These are phyloP conservation scores for Pristionchus arcanus DNA, from an alignment of 2,888 invertebrate genomes.

Conservation along the genomic window DNA sequence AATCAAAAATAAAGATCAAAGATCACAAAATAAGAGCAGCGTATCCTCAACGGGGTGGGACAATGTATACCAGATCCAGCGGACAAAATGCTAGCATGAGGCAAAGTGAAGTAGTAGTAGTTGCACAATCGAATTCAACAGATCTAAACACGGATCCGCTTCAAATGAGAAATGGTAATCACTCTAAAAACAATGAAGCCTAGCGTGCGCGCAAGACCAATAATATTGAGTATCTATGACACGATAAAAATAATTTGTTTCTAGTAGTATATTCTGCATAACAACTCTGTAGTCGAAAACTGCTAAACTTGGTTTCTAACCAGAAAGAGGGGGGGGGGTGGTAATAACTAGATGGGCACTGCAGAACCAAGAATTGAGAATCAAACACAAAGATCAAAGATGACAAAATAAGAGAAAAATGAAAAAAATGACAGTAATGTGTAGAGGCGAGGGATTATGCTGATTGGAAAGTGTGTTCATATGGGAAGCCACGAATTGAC, in stretches of 20 bases:
- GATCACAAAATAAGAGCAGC: background rate
- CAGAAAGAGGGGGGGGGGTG: background rate
- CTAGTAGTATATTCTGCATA: conserved; percentile 1
- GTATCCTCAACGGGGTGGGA: background rate
- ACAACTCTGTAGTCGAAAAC: background rate
- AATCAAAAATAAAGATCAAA: background rate
- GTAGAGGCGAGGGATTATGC: too few species aligned
- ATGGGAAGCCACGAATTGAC: conserved; percentile 76
- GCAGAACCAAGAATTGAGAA: background rate
- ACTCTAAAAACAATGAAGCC: background rate
- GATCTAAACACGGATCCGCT: conserved; percentile 38
- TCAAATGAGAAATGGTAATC: background rate
- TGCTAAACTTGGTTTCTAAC: conserved; percentile 33
- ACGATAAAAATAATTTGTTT: background rate
- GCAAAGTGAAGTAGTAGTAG: background rate
- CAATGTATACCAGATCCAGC: conserved; percentile 15
- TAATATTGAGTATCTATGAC: conserved; percentile 21
- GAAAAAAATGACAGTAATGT: too few species aligned
- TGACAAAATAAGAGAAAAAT: background rate
- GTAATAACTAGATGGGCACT: background rate
- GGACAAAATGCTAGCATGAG: conserved; percentile 23
- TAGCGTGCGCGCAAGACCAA: background rate
- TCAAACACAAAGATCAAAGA: background rate
- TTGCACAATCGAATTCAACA: conserved; percentile 15
- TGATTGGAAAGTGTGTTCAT: too few species aligned